These are phyloP conservation scores for Micrastur ruficollis DNA, from an alignment of 2,797 vertebrate species.

Conservation along the genomic window DNA sequence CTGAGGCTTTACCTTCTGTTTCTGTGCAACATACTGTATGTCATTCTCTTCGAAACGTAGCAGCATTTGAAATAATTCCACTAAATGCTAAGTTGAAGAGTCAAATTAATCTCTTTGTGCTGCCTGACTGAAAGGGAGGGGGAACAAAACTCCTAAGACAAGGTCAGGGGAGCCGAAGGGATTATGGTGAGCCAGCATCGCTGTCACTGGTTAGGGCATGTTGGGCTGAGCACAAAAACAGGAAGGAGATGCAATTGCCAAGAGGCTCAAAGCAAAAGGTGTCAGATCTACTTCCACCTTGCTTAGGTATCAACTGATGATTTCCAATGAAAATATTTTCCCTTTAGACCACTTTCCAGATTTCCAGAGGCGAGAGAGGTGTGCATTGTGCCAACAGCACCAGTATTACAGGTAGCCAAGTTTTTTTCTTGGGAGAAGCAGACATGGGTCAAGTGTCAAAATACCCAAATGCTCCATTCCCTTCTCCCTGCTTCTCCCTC, in stretches of 20 bases:
- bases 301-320: background rate
- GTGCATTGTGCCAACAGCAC: background rate
- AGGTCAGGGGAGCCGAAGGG: background rate
- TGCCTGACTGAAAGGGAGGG: background rate
- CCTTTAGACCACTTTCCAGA: background rate
- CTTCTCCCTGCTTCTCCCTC: background rate
- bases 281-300: constrained; percentile 32
- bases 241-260: constrained; percentile 19
- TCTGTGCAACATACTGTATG: rapidly evolving
- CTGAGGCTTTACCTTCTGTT: background rate
- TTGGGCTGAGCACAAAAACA: background rate
- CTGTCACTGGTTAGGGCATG: background rate
- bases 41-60: rapidly evolving
- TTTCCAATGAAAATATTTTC: constrained; percentile 56
- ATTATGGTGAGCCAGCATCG: background rate
- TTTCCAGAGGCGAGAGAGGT: background rate
- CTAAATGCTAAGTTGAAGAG: background rate
- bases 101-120: background rate
- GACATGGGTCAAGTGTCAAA: background rate
- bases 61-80: background rate
- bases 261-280: constrained; percentile 7
- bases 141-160: background rate
- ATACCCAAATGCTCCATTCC: background rate
- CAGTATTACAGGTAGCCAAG: background rate
- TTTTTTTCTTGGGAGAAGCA: background rate